Conservation (phyloP, 2,888 invertebrate genomes). For the Proisotoma minuta region DNA sequence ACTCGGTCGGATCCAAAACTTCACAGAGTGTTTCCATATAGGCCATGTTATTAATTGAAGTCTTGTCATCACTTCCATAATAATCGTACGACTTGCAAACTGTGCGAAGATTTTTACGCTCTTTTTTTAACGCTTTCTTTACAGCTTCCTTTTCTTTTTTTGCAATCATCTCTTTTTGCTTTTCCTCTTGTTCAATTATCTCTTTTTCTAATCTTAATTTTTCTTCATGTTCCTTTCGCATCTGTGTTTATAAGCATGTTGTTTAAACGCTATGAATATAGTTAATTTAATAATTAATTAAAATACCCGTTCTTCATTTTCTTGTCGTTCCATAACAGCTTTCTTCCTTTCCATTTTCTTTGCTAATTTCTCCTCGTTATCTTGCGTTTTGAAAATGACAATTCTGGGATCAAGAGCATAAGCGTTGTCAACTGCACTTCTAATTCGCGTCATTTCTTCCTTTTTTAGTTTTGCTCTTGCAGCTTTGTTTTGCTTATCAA, state of each 20-base stretch:
- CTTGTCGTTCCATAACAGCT: constrained; percentile 63
- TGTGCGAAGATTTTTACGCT: constrained; percentile 74
- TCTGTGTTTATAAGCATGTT: constrained; percentile 16
- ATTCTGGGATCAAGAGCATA: constrained; percentile 93
- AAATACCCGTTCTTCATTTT: constrained; percentile 71
- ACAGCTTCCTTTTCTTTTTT: constrained; percentile 79
- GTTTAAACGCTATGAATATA: too few species aligned
- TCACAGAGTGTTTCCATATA: constrained; percentile 90
- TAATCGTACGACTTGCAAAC: constrained; percentile 76
- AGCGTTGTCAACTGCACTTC: constrained; percentile 86
- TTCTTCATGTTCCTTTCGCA: constrained; percentile 62
- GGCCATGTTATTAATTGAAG: constrained; percentile 76
- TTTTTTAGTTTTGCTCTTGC: constrained; percentile 90
- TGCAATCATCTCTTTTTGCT: constrained; percentile 72
- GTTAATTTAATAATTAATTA: constrained; percentile 3
- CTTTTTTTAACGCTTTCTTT: constrained; percentile 81
- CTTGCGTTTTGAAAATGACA: constrained; percentile 84
- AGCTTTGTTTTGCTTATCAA: constrained; percentile 95
- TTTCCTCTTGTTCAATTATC: constrained; percentile 73
- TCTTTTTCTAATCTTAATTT: constrained; percentile 63
- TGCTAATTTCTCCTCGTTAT: constrained; percentile 82
- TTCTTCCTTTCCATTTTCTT: constrained; percentile 74
- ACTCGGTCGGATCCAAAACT: constrained; percentile 54
- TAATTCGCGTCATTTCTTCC: constrained; percentile 90
- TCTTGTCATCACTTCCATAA: constrained; percentile 66